These are phyloP conservation scores for Orthochromis malagaraziensis DNA, from an alignment of 2,113 vertebrate species.

Conservation along the genomic window DNA sequence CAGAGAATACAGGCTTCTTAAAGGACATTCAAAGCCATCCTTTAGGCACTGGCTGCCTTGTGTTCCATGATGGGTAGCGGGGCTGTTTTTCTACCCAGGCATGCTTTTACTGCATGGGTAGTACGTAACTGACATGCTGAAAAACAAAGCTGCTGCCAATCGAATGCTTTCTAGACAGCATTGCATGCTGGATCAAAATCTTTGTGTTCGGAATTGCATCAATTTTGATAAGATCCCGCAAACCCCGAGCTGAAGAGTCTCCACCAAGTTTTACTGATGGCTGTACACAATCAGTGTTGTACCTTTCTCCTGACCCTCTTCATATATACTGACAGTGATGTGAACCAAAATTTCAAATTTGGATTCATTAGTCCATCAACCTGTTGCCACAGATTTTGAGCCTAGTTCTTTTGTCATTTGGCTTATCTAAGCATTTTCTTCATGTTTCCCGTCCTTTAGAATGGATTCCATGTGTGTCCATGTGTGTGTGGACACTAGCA, in stretches of 20 bases:
- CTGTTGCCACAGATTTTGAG: neutral
- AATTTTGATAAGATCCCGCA: neutral
- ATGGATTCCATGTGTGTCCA: neutral
- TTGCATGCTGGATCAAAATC: neutral
- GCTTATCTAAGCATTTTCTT: neutral
- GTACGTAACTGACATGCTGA: neutral
- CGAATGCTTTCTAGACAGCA: neutral
- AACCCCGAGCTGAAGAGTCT: neutral
- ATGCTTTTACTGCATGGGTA: neutral
- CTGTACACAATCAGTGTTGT: neutral
- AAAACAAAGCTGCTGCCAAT: neutral
- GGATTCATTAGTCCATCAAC: neutral
- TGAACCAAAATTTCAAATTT: neutral
- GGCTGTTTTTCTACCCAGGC: neutral
- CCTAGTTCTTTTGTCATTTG: neutral
- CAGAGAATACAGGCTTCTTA: neutral
- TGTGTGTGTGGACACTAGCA: neutral
- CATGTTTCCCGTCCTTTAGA: neutral
- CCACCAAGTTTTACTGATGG: neutral
- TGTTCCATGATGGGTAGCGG: accelerated
- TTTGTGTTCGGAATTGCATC: neutral
- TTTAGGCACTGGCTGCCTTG: neutral
- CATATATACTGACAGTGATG: neutral
- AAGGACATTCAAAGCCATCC: neutral
- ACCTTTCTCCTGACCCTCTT: neutral